Evolutionary conservation across 1,140 invertebrate genomes (phyloP), one percentile per base, ranked within the genome.

Genomic region (Aphidius ervi): DNA sequence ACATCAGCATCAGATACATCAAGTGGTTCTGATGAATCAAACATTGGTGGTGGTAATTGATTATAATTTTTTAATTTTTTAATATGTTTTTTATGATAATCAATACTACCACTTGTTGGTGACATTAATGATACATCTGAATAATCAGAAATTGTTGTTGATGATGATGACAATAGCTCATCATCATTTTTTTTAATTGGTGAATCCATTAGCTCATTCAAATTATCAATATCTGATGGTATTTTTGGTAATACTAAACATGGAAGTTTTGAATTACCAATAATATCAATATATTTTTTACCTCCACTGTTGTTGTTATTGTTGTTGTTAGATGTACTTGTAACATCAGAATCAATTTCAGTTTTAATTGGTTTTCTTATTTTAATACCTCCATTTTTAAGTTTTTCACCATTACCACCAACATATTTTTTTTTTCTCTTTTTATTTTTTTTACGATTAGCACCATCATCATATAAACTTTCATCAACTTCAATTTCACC

Each of bases 401-500:
- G 2, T 31, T 31, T 31, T 31, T 31, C 23, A 31, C 23, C 23
- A 31, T 31, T 31, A 31, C 2, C 23, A 45, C 23, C 64, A 59
- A 9, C 52, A 31, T 31, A 31, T 65, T 65, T 77, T 55, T 75
- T 73, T 62, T 76, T 81, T 53, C 74, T 70, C 54, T 81, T 81
- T 9, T 70, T 72, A 37, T 61, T 74, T 49, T 76, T 75, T 52
- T 79, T 81, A 4, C 81, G 74, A 64, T 82, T 82, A 57, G 83
- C 83, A 6, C 83, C 83, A 39, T 80, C 83, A 54, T 85, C 83
- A 45, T 74, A 82, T 4, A 84, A 73, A 6, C 74, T 68, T 4
- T 79, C 83, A 54, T 85, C 82, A 0, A 82, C 74, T 63, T 84
- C 88, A 74, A 90, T 88, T 80, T 91, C 89, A 59, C 89, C 89